Conservation (phyloP, 2,797 vertebrate species). For the Aplochiton taeniatus region DNA sequence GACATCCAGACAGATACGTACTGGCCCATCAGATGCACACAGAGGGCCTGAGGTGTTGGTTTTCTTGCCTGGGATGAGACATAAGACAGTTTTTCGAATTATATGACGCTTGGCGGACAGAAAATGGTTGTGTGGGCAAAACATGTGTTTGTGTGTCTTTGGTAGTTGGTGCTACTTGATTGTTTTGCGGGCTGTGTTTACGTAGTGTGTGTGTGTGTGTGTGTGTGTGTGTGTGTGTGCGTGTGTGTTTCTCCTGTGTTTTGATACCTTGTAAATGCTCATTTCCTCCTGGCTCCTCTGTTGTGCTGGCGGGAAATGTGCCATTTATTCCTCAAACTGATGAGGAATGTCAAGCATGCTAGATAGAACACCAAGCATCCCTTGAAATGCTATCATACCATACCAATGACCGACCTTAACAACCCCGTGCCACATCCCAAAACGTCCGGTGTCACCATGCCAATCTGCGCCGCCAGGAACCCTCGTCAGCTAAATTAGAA, state of each 20-base stretch:
- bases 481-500: constrained; percentile 51
- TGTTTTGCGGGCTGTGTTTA: constrained; percentile 2
- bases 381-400: constrained; percentile 13
- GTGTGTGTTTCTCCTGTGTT: neutral
- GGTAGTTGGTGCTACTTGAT: constrained; percentile 1
- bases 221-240: constrained; percentile 8
- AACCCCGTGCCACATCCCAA: constrained; percentile 32
- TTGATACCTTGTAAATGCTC: neutral
- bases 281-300: neutral
- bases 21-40: neutral
- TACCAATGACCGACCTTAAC: constrained; percentile 8
- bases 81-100: no score
- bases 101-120: no score
- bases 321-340: neutral
- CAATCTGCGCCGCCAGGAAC: constrained; percentile 34
- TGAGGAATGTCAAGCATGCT: constrained; percentile 12
- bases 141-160: neutral
- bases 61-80: no score
- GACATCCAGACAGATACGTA: constrained; percentile 18
- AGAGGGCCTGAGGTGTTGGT: constrained; percentile 8
- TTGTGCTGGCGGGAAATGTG: constrained; percentile 9
- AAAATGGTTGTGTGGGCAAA: no score
- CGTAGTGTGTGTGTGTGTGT: neutral
- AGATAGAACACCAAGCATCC: constrained; percentile 19
- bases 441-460: constrained; percentile 41